phyloP scores from a whole-genome alignment of 1,140 invertebrate species.

The Rhopalosiphum maidis region DNA sequence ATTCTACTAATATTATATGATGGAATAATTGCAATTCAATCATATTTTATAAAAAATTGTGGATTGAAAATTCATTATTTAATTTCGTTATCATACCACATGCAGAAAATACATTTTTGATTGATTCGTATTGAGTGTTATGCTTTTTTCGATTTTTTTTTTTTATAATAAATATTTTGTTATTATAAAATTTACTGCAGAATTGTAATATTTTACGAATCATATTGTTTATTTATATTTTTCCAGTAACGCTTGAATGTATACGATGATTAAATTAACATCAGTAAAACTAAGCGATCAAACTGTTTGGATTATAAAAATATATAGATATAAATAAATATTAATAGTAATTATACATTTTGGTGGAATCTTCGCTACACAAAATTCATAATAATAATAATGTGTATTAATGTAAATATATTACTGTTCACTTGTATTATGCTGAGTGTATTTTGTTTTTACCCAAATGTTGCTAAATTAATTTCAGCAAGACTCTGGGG shows the following conservation, averaged over 20 bases:
- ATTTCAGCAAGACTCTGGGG: constrained; percentile 34
- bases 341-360: neutral
- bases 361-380: neutral
- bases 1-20: neutral
- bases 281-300: neutral
- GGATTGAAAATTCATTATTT: neutral
- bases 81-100: neutral
- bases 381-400: neutral
- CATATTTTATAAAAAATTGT: neutral
- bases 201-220: neutral
- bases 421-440: constrained; percentile 31
- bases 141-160: neutral
- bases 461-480: constrained; percentile 14
- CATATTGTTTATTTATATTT: neutral
- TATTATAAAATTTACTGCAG: neutral
- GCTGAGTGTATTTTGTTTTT: neutral
- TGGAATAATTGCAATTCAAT: neutral
- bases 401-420: neutral
- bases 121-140: neutral
- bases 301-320: neutral
- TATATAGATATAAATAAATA: neutral
- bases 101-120: neutral
- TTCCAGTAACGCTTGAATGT: neutral
- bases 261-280: neutral
- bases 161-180: neutral